A percentile compares a stretch with the other conserved stretches of the same genome.
Conservation (phyloP, 2,113 vertebrate species). For the Clarias magur region DNA sequence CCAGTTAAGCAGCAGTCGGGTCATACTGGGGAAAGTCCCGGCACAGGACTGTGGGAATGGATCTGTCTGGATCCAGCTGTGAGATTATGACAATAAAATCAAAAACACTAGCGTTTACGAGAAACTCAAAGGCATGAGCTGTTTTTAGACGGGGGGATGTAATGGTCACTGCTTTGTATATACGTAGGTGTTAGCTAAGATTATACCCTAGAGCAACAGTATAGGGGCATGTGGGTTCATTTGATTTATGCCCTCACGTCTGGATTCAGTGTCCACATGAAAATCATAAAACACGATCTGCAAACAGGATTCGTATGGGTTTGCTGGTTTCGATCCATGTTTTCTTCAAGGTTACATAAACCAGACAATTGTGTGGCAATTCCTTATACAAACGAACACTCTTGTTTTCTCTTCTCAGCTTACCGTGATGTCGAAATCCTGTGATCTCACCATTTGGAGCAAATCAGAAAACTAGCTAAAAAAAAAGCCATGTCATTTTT, state of each 20-base stretch:
- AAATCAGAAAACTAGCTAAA: background rate
- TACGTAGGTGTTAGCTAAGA: conserved; percentile 32
- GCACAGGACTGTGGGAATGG: conserved; percentile 30
- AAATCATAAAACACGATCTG: background rate
- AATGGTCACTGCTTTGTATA: conserved; percentile 23
- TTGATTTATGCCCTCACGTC: background rate
- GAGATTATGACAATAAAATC: conserved; percentile 6
- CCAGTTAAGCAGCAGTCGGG: conserved; percentile 13
- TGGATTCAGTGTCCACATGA: background rate
- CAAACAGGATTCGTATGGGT: background rate
- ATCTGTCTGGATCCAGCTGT: conserved; percentile 4
- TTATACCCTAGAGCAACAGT: background rate
- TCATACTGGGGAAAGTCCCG: conserved; percentile 42
- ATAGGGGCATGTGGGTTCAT: conserved; percentile 2
- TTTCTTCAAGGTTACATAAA: conserved; percentile 23
- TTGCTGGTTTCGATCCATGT: conserved; percentile 7
- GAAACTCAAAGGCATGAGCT: conserved; percentile 5
- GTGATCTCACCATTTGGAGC: conserved; percentile 23
- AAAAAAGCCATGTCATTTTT: conserved; percentile 13
- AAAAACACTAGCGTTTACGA: background rate
- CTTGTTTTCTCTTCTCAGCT: background rate
- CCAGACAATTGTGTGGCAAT: background rate
- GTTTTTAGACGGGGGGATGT: conserved; percentile 45
- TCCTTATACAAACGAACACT: background rate
- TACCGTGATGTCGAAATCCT: conserved; percentile 12